These are phyloP conservation scores for Dicyrtomina minuta DNA, from an alignment of 2,888 invertebrate species.

Conservation along the genomic window DNA sequence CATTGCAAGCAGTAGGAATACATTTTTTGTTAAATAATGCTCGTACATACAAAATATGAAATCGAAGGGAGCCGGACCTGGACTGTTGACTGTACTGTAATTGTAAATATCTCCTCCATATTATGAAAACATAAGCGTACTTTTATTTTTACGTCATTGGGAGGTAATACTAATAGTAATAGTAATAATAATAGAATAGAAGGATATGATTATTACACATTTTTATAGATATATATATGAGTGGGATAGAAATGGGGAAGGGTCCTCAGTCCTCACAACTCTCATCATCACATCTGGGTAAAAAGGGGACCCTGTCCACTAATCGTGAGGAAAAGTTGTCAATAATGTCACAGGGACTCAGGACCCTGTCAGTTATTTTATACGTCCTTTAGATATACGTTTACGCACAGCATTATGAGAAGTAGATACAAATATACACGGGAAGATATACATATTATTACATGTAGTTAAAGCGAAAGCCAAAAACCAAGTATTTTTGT, in stretches of 20 bases:
- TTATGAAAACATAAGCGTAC: too few species aligned
- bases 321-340: constrained; percentile 13
- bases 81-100: too few species aligned
- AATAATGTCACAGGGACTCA: constrained; percentile 10
- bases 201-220: too few species aligned
- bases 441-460: too few species aligned
- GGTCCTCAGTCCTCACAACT: constrained; percentile 10
- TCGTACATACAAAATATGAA: too few species aligned
- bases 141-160: constrained; percentile 6
- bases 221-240: too few species aligned
- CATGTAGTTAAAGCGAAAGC: too few species aligned
- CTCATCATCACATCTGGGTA: constrained; percentile 16
- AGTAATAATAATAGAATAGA: background rate
- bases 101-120: too few species aligned
- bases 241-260: constrained; percentile 5
- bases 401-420: background rate
- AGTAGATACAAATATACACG: too few species aligned
- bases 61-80: too few species aligned
- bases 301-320: constrained; percentile 22
- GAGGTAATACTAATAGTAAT: background rate
- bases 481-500: background rate
- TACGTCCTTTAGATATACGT: background rate
- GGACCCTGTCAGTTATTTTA: background rate
- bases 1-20: too few species aligned
- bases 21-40: too few species aligned